Conservation (phyloP, 2,113 vertebrate species). For the Forbesichthys papilliferus region DNA sequence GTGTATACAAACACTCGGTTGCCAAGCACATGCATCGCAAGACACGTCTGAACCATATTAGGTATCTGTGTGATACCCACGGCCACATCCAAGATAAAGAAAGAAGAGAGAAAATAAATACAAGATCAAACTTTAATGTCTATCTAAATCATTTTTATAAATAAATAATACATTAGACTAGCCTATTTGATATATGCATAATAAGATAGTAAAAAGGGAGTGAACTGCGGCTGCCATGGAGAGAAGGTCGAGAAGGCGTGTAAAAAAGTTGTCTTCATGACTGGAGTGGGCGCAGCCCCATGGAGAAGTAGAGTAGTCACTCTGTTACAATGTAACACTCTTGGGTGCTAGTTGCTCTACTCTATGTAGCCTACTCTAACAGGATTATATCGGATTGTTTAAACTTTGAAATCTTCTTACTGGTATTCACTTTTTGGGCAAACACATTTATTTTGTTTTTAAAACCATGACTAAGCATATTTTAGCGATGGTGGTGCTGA, state of each 20-base stretch:
- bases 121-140: too few relatives aligned
- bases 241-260: neutral
- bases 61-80: too few relatives aligned
- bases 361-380: neutral
- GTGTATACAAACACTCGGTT: constrained; percentile 62
- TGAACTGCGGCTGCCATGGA: too few relatives aligned
- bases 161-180: too few relatives aligned
- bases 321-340: constrained; percentile 44
- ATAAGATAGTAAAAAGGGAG: too few relatives aligned
- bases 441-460: neutral
- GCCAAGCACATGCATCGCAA: constrained; percentile 62
- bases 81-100: neutral
- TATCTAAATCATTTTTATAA: too few relatives aligned
- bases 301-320: neutral
- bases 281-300: constrained; percentile 14
- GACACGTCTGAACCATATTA: constrained; percentile 7
- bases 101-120: neutral
- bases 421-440: neutral
- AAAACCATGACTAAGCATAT: neutral
- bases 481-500: constrained; percentile 33
- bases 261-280: neutral
- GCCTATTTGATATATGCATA: too few relatives aligned
- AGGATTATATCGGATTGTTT: too few relatives aligned
- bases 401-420: too few relatives aligned
- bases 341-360: neutral